phyloP scores from a whole-genome alignment of 2,113 vertebrate genomes.

The Trogon melanurus region DNA sequence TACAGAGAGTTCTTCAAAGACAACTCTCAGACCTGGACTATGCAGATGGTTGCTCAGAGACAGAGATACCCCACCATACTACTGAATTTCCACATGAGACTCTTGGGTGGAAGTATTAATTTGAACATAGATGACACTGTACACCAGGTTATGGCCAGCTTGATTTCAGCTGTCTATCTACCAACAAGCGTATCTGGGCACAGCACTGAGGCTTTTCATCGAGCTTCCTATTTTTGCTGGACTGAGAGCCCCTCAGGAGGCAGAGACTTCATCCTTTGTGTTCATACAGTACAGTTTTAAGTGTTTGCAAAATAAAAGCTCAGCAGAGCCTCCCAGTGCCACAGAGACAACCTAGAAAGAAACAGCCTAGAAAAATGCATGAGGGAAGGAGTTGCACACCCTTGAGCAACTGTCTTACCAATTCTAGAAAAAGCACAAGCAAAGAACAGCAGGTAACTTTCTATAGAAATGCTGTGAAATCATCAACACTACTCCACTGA shows the following conservation, averaged over 20 bases:
- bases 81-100: not conserved
- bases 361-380: accelerated
- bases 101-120: not conserved
- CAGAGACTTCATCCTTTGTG: not conserved
- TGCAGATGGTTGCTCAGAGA: not conserved
- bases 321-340: not conserved
- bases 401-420: not conserved
- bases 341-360: not conserved
- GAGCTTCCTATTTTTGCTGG: not conserved
- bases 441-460: not conserved
- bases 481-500: not conserved
- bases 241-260: not conserved
- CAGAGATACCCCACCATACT: not conserved
- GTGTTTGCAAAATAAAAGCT: not conserved
- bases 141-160: not conserved
- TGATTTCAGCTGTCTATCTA: not conserved
- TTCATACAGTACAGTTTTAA: not conserved
- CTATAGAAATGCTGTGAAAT: not conserved
- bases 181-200: not conserved
- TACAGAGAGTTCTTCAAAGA: not conserved
- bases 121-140: not conserved
- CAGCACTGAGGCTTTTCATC: not conserved
- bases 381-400: not conserved
- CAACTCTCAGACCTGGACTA: not conserved
- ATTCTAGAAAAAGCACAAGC: not conserved